A percentile compares a stretch with the other conserved stretches of the same genome.
phyloP scores from a whole-genome alignment of 2,797 vertebrate genomes.

The Synaphobranchus kaupii region DNA sequence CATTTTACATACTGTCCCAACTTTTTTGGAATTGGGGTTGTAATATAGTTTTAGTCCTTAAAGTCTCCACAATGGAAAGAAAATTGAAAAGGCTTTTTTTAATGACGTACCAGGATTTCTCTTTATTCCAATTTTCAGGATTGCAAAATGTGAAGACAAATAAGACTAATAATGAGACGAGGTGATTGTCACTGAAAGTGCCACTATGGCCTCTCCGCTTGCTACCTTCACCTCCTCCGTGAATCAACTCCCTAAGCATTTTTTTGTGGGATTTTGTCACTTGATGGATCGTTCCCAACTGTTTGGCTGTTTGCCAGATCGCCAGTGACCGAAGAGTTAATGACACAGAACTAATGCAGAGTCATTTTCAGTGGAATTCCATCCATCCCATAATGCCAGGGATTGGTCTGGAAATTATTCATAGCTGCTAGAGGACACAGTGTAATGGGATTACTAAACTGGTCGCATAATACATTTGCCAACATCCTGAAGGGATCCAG shows the following conservation, averaged over 20 bases:
- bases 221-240: background rate
- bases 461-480: slow-evolving; percentile 44
- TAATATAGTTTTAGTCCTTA: background rate
- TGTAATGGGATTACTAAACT: slow-evolving; percentile 57
- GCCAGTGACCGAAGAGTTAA: slow-evolving; percentile 22
- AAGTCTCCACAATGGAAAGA: background rate
- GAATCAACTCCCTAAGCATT: background rate
- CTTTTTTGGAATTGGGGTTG: no score
- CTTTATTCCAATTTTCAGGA: background rate
- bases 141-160: background rate
- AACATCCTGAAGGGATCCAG: slow-evolving; percentile 20
- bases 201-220: background rate
- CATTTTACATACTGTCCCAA: no score
- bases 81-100: background rate
- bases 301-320: background rate
- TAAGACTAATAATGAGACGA: background rate
- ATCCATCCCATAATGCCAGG: slow-evolving; percentile 1
- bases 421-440: background rate
- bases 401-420: slow-evolving; percentile 26
- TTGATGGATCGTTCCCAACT: slow-evolving; percentile 2
- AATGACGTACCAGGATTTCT: background rate
- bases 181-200: background rate
- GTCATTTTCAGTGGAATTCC: slow-evolving; percentile 23
- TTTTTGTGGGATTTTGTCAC: background rate
- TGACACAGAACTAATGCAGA: slow-evolving; percentile 25